Evolutionary conservation across 2,888 invertebrate genomes (phyloP), one percentile per base, ranked within the genome.

Genomic region (Tipula unca): DNA sequence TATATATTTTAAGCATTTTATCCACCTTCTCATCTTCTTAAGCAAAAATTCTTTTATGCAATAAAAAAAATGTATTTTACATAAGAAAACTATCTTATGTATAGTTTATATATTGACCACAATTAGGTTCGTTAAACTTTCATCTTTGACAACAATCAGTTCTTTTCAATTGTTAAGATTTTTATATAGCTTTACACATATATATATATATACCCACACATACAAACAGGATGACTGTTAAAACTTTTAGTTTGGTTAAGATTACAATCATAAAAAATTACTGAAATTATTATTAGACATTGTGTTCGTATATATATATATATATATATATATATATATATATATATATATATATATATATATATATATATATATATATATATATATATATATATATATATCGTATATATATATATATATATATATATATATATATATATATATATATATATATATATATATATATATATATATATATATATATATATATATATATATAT

Each of bases 51-150:
- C 25, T 69, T 69, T 69, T 69, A 69, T 69, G 69, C 69, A 69
- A 69, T 69, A 69, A 69, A 69, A 69, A 25, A 69, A 69, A 25
- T 5, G 32, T 54, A 54, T 69, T 69, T 69, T 69, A 69, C 69
- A 69, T 69, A 69, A 69, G 69, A 69, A 69, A 69, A 25, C 10
- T 69, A 20, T 54, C 48, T 69, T 69, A 20, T 69, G 10, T 17
- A 69, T 25, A 69, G 25, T 25, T 69, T 69, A 69, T 48, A 48
- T 69, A 69, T 69, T 69, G 69, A 69, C 69, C 69, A 69, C 69
- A 69, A 69, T 69, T 69, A 69, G 69, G 69, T 69, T 69, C 69
- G 69, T 69, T 69, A 69, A 69, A 69, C 69, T 69, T 69, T 69
- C 69, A 69, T 69, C 69, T 69, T 69, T 69, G 69, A 69, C 69